phyloP scores from a whole-genome alignment of 2,888 invertebrate genomes.

The Lysandra coridon region DNA sequence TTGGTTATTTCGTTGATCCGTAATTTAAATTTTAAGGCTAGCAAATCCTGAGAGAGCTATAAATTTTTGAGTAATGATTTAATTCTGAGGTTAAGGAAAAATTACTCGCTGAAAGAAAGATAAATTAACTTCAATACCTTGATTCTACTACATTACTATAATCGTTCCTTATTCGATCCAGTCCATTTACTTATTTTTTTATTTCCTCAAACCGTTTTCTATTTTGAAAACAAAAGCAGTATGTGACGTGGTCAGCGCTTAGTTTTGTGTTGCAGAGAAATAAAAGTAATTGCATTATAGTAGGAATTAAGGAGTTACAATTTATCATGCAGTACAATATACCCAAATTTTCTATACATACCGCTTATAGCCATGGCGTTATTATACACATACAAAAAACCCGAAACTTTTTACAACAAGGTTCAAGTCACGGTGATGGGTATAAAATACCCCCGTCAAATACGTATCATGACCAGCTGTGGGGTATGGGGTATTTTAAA shows the following conservation, averaged over 20 bases:
- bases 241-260: too few species aligned
- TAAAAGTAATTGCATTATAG: too few species aligned
- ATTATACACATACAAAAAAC: background rate
- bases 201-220: too few species aligned
- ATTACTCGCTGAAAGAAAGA: background rate
- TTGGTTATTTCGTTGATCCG: slow-evolving; percentile 12
- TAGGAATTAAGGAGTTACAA: too few species aligned
- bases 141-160: too few species aligned
- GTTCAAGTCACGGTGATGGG: background rate
- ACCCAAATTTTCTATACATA: background rate
- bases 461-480: background rate
- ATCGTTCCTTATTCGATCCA: too few species aligned
- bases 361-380: background rate
- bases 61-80: slow-evolving; percentile 1
- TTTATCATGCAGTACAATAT: too few species aligned
- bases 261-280: too few species aligned
- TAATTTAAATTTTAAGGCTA: background rate
- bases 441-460: slow-evolving; percentile 12
- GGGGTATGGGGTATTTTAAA: background rate
- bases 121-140: background rate
- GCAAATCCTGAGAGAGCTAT: slow-evolving; percentile 15
- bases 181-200: too few species aligned
- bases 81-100: background rate
- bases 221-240: too few species aligned
- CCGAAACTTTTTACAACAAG: background rate